phyloP scores from a whole-genome alignment of 92 coral and sea anemone species.

The Epizoanthus fatuus region DNA sequence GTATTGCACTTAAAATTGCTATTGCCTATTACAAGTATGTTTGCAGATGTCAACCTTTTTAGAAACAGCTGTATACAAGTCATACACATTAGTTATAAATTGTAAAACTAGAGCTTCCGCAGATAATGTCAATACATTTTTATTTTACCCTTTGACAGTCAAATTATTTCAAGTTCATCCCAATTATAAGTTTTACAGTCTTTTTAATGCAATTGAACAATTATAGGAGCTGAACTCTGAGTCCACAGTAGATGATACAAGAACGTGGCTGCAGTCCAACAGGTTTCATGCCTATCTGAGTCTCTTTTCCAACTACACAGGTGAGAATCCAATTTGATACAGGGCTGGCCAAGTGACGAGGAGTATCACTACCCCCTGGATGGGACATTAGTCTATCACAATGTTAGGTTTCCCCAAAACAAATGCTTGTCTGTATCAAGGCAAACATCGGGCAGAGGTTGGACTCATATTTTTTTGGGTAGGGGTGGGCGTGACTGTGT shows the following conservation, averaged over 20 bases:
- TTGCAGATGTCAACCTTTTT: too few species aligned
- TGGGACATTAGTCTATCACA: background rate
- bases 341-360: background rate
- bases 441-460: background rate
- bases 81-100: too few species aligned
- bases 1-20: too few species aligned
- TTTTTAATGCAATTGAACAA: background rate
- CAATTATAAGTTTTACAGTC: too few species aligned
- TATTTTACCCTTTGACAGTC: too few species aligned
- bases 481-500: too few species aligned
- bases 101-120: too few species aligned
- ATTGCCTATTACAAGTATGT: too few species aligned
- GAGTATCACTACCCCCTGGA: background rate
- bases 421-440: background rate
- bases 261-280: conserved; percentile 94
- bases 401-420: background rate
- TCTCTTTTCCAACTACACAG: conserved; percentile 92
- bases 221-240: conserved; percentile 82
- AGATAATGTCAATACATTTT: too few species aligned
- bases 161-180: too few species aligned
- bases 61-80: too few species aligned
- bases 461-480: too few species aligned
- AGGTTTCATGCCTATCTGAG: conserved; percentile 87
- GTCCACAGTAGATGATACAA: conserved; percentile 91
- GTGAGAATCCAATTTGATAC: conserved; percentile 20